Evolutionary conservation across 2,113 vertebrate genomes (phyloP), one percentile per base, ranked within the genome.

Genomic region (Sylvia atricapilla): DNA sequence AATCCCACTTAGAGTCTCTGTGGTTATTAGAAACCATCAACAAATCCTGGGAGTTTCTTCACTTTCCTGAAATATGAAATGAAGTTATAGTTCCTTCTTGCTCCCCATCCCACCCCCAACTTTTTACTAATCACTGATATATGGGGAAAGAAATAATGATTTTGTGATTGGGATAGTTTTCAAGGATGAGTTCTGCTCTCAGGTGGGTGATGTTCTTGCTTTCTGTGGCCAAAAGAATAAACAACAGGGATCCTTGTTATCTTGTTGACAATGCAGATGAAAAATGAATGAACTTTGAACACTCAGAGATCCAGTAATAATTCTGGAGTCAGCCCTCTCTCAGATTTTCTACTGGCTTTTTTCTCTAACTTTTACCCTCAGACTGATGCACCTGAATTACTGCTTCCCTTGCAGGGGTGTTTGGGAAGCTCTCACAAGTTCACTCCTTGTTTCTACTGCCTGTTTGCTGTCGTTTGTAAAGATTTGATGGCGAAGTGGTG

Each of bases 391-490:
- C 49, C 30, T 46, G 59, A 43, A 43, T 19, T 53, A 41, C 91
- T 66, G 50, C 70, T 94, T 64, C 70, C 88, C 74, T 41, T 30
- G 44, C 60, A 59, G 19, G 8, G 37, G 3, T 67, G 50, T 24
- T 67, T 66, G 70, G 75, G 41, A 86, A 88, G 64, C 67, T 97
- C 75, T 95, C 72, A 28, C 55, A 94, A 87, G 39, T 89, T 95
- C 82, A 58, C 11, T 14, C 63, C 89, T 94, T 82, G 62, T 92
- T 94, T 83, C 74, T 75, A 13, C 76, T 92, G 74, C 74, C 90
- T 97, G 92, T 76, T 96, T 67, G 6, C 66, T 95, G 77, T 95
- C 28, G 86, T 96, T 94, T 96, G 50, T 85, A 93, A 85, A 87
- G 58, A 79, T 93, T 78, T 93, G 84, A 94, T 3, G 73, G 92